Conservation (phyloP, 2,113 vertebrate species). For the Nettapus auritus region DNA sequence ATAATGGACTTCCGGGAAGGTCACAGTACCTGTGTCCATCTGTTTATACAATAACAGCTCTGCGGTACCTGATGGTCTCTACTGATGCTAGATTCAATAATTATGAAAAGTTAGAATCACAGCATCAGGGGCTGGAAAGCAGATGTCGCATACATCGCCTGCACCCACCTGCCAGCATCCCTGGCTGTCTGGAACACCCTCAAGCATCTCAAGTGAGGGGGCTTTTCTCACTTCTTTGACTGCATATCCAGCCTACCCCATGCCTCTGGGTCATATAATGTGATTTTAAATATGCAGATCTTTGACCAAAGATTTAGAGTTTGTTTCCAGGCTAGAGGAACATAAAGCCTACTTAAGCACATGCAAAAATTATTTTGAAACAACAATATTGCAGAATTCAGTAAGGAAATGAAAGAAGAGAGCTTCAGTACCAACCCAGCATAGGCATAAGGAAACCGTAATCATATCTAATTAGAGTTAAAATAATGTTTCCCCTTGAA, state of each 20-base stretch:
- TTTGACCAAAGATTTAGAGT: background rate
- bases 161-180: background rate
- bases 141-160: fast-evolving
- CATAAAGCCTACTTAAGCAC: conserved; percentile 25
- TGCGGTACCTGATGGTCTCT: background rate
- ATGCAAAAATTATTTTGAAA: conserved; percentile 29
- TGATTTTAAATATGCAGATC: background rate
- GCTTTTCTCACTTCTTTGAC: background rate
- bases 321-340: background rate
- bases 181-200: background rate
- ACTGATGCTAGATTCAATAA: background rate
- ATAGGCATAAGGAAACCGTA: conserved; percentile 68
- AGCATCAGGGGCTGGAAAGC: background rate
- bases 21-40: background rate
- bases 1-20: conserved; percentile 22
- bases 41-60: fast-evolving
- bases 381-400: conserved; percentile 39
- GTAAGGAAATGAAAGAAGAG: conserved; percentile 39
- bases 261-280: background rate
- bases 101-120: background rate
- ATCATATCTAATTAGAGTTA: conserved; percentile 84
- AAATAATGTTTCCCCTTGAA: conserved; percentile 85
- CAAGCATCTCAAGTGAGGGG: background rate
- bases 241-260: background rate
- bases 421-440: conserved; percentile 31